Base-by-base conservation (phyloP, 1,140 invertebrate genomes). In the Papilio xuthus region DNA sequence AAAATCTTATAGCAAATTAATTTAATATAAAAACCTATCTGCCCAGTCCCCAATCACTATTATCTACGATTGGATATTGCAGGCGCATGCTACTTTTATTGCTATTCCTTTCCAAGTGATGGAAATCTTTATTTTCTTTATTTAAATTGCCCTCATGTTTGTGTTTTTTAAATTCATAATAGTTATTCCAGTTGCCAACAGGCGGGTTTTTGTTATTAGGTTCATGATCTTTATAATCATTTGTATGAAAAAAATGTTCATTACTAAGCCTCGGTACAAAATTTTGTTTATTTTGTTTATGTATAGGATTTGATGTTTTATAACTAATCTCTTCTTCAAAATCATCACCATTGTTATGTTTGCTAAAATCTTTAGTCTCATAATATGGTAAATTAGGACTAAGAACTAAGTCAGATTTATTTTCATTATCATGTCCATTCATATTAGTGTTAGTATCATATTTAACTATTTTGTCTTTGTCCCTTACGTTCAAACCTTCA, bases 91-190 rank as follows among this genome's bases (percentile, higher is more conserved):
- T 41, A 69, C 18, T 70, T 70, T 70, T 70, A 15, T 32, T 32
- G 18, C 69, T 42, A 1, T n/a, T 70, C n/a, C 20, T n/a, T 70
- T 67, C 60, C 12, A 67, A 28, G 4, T 15, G 60, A 67, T 28
- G 26, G 60, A 67, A 28, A 67, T 28, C 13, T 67, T 74, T 47
- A 20, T 72, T 47, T 73, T 73, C 26, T 37, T 53, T 23, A 56
- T 32, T 23, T 60, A 23, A 4, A 63, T 76, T 53, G 28, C 63
- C 41, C 0, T 42, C 53, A 20, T 53, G 53, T 15, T 26, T 37
- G n/a, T 76, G 53, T 60, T 8, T 15, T 76, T 60, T 56, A 37
- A 41, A 76, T 76, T 76, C 74, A 18, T 76, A 56, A 37, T 76
- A 63, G 20, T 76, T 60, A 42, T 63, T 76, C 74, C 74, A 76